A percentile compares a stretch with the other conserved stretches of the same genome.
Evolutionary conservation across 2,797 vertebrate species (phyloP).

Genomic region (Tragopan temminckii): DNA sequence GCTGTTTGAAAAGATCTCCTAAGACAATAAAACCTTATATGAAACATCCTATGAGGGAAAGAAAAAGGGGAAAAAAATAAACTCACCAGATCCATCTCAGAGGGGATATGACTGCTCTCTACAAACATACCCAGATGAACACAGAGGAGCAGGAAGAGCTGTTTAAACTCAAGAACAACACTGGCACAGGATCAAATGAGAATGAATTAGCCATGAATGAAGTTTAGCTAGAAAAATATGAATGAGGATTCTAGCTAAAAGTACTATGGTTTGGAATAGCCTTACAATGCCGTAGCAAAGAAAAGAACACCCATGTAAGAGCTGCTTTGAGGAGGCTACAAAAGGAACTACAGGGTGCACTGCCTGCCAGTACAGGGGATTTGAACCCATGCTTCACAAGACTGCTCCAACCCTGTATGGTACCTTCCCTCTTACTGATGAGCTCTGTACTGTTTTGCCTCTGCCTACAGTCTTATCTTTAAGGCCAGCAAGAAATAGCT

Average conservation of each 20-base stretch:
- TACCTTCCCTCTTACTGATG: neutral
- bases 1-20: neutral
- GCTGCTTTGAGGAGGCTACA: neutral
- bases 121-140: neutral
- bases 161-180: neutral
- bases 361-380: neutral
- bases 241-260: neutral
- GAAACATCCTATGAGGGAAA: neutral
- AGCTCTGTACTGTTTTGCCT: neutral
- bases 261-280: neutral
- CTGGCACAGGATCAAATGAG: neutral
- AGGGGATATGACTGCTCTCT: neutral
- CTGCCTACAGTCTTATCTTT: neutral
- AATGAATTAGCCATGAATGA: neutral
- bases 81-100: neutral
- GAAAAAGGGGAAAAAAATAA: neutral
- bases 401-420: neutral
- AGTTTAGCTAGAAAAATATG: neutral
- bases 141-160: neutral
- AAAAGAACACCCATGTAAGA: neutral
- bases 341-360: neutral
- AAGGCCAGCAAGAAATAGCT: neutral
- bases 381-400: neutral
- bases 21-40: neutral
- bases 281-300: neutral